Conservation (phyloP, 2,797 vertebrate genomes). For the Tenualosa ilisha region DNA sequence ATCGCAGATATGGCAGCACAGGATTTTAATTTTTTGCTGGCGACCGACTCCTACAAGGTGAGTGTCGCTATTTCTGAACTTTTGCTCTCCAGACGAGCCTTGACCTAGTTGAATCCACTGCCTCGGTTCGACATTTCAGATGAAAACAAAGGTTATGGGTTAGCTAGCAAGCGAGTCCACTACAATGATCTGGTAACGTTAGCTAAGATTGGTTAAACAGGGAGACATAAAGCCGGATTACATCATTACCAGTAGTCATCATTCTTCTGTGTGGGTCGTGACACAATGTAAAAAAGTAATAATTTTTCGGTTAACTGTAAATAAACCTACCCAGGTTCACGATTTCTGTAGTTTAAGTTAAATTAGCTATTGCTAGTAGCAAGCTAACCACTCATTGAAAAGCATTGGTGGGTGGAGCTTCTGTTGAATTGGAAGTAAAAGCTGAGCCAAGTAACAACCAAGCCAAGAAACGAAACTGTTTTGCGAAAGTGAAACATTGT, state of each 20-base stretch:
- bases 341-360: neutral
- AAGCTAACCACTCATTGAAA: conserved; percentile 17
- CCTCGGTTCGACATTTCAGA: conserved; percentile 10
- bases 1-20: conserved; percentile 69
- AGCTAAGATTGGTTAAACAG: neutral
- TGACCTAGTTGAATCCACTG: neutral
- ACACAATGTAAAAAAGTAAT: neutral
- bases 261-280: neutral
- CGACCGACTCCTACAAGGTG: conserved; percentile 81
- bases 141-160: conserved; percentile 22
- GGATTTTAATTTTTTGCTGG: conserved; percentile 78
- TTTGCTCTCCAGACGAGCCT: neutral
- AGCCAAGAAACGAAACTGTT: neutral
- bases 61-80: conserved; percentile 32
- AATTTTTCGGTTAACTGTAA: neutral
- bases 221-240: neutral
- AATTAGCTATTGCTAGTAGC: conserved; percentile 25
- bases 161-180: neutral
- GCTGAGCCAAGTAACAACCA: neutral
- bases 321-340: neutral
- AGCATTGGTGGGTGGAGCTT: neutral
- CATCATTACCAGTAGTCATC: neutral
- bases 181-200: neutral
- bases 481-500: neutral
- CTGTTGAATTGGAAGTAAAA: neutral